These are phyloP conservation scores for Tenthredo amoena DNA, from an alignment of 2,888 invertebrate species.

Conservation along the genomic window DNA sequence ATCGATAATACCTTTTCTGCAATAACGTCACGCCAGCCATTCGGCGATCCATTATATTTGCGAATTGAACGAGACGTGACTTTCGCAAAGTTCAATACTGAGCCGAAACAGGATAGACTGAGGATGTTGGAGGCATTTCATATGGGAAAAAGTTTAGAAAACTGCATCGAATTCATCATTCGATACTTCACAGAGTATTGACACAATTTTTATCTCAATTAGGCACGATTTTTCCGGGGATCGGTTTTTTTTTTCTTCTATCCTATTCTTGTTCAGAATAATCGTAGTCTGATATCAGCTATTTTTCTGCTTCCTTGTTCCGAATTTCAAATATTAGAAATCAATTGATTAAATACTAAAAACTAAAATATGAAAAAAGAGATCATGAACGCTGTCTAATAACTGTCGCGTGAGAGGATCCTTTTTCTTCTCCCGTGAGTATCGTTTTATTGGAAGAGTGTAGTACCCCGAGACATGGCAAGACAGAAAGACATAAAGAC, in stretches of 20 bases:
- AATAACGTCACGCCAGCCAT: constrained; percentile 7
- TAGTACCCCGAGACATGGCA: constrained; percentile 27
- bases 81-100: not conserved
- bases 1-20: constrained; percentile 35
- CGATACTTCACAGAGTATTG: not conserved
- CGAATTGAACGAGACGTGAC: constrained; percentile 10
- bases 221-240: not conserved
- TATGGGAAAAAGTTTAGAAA: not conserved
- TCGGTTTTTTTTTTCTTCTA: not conserved
- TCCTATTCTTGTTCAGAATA: not conserved
- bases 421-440: not conserved
- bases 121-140: not conserved
- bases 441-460: constrained; percentile 36
- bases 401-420: not conserved
- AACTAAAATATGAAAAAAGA: not conserved
- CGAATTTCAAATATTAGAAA: not conserved
- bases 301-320: not conserved
- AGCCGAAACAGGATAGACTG: not conserved
- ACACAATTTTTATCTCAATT: not conserved
- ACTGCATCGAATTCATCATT: not conserved
- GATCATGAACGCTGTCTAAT: not conserved
- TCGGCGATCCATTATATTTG: constrained; percentile 22
- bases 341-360: constrained; percentile 33
- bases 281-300: not conserved
- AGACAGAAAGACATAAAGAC: constrained; percentile 44